A percentile compares a stretch with the other conserved stretches of the same genome.
phyloP scores from a whole-genome alignment of 37 sponge, comb jelly and placozoan genomes.

The Ephydatia muelleri region DNA sequence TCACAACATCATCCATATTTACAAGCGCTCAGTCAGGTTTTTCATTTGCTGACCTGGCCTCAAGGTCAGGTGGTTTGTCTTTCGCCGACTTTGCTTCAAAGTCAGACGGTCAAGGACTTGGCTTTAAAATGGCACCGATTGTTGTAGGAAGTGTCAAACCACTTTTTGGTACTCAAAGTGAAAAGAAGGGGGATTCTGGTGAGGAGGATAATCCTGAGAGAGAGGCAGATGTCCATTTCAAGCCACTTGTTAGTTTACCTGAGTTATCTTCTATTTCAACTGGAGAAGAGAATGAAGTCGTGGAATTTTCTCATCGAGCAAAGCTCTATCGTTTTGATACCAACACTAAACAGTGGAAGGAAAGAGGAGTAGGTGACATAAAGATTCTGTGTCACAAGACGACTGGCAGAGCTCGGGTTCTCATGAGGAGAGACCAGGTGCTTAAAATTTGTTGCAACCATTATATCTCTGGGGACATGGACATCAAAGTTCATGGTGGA shows the following conservation, averaged over 20 bases:
- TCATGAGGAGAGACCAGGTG: conserved; percentile 95
- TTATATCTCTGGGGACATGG: conserved; percentile 78
- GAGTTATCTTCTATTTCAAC: conserved; percentile 54
- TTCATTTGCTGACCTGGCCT: conserved; percentile 28
- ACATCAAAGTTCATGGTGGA: conserved; percentile 42
- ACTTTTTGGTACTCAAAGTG: conserved; percentile 30
- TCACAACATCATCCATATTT: conserved; percentile 2
- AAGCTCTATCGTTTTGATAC: conserved; percentile 89
- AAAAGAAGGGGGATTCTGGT: conserved; percentile 32
- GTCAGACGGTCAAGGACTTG: conserved; percentile 24
- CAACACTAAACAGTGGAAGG: conserved; percentile 82
- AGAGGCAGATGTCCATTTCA: conserved; percentile 83
- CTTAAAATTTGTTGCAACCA: conserved; percentile 97
- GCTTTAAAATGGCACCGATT: neutral
- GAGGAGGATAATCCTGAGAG: conserved; percentile 39
- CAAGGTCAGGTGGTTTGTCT: neutral
- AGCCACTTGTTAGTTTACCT: conserved; percentile 81
- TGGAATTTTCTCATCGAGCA: conserved; percentile 59
- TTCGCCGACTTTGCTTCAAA: neutral
- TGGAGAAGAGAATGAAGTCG: conserved; percentile 84
- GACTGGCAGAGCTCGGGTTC: conserved; percentile 59
- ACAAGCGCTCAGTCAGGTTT: neutral
- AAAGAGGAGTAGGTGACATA: conserved; percentile 95
- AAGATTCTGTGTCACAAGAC: conserved; percentile 68
- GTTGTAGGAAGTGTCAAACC: conserved; percentile 57